A percentile compares a stretch with the other conserved stretches of the same genome.
These are phyloP conservation scores for Bujurquina vittata DNA, from an alignment of 2,113 vertebrate species.

Conservation along the genomic window DNA sequence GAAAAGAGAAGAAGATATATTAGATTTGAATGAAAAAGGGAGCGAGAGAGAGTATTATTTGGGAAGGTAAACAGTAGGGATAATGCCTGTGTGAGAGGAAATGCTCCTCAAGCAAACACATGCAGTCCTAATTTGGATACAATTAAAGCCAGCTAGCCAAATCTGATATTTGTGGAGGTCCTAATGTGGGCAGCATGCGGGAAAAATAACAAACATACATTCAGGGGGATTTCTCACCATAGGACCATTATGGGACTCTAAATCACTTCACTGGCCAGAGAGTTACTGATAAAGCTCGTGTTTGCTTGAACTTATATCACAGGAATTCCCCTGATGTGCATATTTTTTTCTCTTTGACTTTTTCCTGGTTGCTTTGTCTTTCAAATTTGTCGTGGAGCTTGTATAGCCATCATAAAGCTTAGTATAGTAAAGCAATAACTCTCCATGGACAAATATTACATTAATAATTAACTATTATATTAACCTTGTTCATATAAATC, in stretches of 20 bases:
- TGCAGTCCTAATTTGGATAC: constrained; percentile 23
- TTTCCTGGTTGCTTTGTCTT: not conserved
- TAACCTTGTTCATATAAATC: not conserved
- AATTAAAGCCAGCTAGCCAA: constrained; percentile 28
- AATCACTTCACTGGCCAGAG: not conserved
- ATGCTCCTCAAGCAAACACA: constrained; percentile 41
- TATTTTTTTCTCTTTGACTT: not conserved
- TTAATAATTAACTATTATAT: not conserved
- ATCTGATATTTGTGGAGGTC: not conserved
- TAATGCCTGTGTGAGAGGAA: constrained; percentile 38
- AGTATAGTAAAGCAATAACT: not conserved
- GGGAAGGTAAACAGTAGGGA: constrained; percentile 50
- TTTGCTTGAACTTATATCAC: not conserved
- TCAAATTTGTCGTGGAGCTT: not conserved
- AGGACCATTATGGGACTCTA: not conserved
- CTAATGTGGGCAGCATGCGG: not conserved
- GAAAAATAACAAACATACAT: not conserved
- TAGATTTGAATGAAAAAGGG: not conserved
- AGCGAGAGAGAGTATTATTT: constrained; percentile 33
- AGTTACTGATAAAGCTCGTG: not conserved
- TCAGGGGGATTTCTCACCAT: not conserved
- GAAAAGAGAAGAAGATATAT: constrained; percentile 42
- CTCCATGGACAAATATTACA: not conserved
- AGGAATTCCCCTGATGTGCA: not conserved
- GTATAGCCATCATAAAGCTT: not conserved